Conservation (phyloP, 2,888 invertebrate genomes). For the Cephus rjabovi region DNA sequence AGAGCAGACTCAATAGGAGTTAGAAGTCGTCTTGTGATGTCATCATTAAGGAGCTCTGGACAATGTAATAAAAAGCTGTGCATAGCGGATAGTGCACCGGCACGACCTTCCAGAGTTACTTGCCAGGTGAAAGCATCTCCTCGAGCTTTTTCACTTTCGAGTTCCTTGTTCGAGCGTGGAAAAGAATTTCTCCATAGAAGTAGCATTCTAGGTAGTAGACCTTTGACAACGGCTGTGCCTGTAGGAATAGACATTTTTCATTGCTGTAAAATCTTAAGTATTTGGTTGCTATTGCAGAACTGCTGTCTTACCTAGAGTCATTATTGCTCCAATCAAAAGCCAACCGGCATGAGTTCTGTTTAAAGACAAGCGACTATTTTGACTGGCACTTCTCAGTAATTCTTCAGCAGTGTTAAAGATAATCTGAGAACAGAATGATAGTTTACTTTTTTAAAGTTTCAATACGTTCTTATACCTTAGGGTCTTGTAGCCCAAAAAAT, state of each 20-base stretch:
- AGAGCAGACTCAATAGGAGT: slow-evolving; percentile 95
- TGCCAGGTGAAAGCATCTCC: slow-evolving; percentile 99
- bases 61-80: slow-evolving; percentile 93
- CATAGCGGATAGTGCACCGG: slow-evolving; percentile 96
- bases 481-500: neutral
- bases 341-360: slow-evolving; percentile 98
- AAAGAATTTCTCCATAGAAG: slow-evolving; percentile 98
- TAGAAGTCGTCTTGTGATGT: slow-evolving; percentile 88
- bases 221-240: slow-evolving; percentile 93
- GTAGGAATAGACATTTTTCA: slow-evolving; percentile 18
- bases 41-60: slow-evolving; percentile 90
- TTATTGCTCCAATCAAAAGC: slow-evolving; percentile 96
- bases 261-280: neutral
- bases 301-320: slow-evolving; percentile 82
- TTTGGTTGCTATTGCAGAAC: neutral
- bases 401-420: slow-evolving; percentile 98
- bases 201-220: slow-evolving; percentile 92
- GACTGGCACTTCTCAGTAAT: slow-evolving; percentile 92
- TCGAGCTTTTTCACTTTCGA: slow-evolving; percentile 95
- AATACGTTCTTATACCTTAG: neutral
- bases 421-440: slow-evolving; percentile 63
- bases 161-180: slow-evolving; percentile 94
- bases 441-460: neutral
- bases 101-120: slow-evolving; percentile 95
- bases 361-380: slow-evolving; percentile 94